A percentile compares a stretch with the other conserved stretches of the same genome.
These are phyloP conservation scores for Erynnis tages DNA, from an alignment of 2,888 invertebrate species.

Conservation along the genomic window DNA sequence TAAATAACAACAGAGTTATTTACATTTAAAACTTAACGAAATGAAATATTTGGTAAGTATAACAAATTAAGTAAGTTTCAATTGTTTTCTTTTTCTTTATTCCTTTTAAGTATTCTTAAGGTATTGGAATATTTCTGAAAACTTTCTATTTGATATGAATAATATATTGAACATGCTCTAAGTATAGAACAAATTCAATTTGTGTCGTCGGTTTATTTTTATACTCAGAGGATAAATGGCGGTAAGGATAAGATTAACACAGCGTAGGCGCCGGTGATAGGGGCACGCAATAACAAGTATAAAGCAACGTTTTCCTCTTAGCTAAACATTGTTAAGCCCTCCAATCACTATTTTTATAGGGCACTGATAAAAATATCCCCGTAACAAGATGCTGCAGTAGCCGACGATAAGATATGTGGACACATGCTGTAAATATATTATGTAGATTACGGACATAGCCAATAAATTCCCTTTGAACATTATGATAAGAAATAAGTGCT, in stretches of 20 bases:
- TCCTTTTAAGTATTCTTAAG: too few relatives aligned
- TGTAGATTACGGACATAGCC: conserved; percentile 50
- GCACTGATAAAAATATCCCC: conserved; percentile 40
- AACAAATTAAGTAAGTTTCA: too few relatives aligned
- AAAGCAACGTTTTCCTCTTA: conserved; percentile 20
- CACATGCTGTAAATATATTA: conserved; percentile 53
- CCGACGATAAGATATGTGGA: conserved; percentile 54
- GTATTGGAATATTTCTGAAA: too few relatives aligned
- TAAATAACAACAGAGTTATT: too few relatives aligned
- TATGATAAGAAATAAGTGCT: conserved; percentile 41
- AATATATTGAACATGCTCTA: too few relatives aligned
- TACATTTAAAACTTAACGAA: too few relatives aligned
- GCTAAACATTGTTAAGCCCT: conserved; percentile 12
- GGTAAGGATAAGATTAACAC: conserved; percentile 5
- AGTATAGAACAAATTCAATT: too few relatives aligned
- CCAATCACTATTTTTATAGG: conserved; percentile 32
- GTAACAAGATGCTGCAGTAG: conserved; percentile 47
- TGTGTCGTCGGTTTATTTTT: not conserved
- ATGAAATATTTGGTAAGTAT: too few relatives aligned
- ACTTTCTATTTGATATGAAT: too few relatives aligned
- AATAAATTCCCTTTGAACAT: conserved; percentile 46
- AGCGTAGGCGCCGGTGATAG: not conserved
- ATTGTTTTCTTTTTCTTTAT: too few relatives aligned
- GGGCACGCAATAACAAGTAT: not conserved
- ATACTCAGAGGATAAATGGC: not conserved